Evolutionary conservation across 2,888 invertebrate species (phyloP).

Genomic region (Caenorhabditis japonica): DNA sequence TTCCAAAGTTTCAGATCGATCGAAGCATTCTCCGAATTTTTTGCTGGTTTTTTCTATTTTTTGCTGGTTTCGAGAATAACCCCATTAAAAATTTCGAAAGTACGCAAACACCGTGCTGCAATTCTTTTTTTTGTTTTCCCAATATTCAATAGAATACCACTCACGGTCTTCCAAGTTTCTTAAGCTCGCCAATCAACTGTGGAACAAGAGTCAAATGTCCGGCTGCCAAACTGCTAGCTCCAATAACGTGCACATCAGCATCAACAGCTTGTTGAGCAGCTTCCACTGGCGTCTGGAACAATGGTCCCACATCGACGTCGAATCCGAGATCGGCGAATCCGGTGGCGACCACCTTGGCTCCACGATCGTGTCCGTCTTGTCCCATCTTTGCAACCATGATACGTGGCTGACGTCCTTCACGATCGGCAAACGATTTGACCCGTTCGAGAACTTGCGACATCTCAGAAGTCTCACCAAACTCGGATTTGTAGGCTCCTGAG

Average conservation of each 20-base stretch:
- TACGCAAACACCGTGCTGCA: too few relatives aligned
- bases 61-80: too few relatives aligned
- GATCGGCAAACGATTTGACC: slow-evolving; percentile 79
- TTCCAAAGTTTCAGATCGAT: too few relatives aligned
- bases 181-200: slow-evolving; percentile 80
- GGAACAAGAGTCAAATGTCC: slow-evolving; percentile 82
- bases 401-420: slow-evolving; percentile 81
- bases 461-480: slow-evolving; percentile 80
- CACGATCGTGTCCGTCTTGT: slow-evolving; percentile 82
- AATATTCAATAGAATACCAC: too few relatives aligned
- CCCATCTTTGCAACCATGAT: slow-evolving; percentile 82
- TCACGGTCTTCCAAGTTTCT: slow-evolving; percentile 78
- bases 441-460: slow-evolving; percentile 74
- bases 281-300: slow-evolving; percentile 82
- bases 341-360: slow-evolving; percentile 82
- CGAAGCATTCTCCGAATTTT: too few relatives aligned
- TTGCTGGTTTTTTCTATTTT: too few relatives aligned
- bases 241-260: slow-evolving; percentile 82
- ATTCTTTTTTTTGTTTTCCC: too few relatives aligned
- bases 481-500: slow-evolving; percentile 81
- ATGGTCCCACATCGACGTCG: slow-evolving; percentile 82
- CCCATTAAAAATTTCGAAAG: too few relatives aligned
- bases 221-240: slow-evolving; percentile 81
- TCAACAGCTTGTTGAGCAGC: slow-evolving; percentile 82
- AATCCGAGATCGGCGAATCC: slow-evolving; percentile 82